phyloP scores from a whole-genome alignment of 2,113 vertebrate species.

The Heteronetta atricapilla region DNA sequence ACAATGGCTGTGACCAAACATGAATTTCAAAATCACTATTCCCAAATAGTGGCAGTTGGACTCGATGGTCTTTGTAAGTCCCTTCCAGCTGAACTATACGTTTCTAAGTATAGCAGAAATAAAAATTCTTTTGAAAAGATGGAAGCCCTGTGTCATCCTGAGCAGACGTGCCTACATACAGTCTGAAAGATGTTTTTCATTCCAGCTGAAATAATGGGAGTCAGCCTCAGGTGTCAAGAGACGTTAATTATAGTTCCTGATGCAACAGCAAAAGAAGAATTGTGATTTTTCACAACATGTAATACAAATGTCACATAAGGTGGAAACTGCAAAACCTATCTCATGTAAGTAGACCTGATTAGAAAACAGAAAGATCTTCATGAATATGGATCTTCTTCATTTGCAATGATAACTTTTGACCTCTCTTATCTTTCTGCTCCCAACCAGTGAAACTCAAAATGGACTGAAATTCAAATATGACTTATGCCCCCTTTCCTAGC shows the following conservation, averaged over 20 bases:
- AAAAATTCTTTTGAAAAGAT: not conserved
- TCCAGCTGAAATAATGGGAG: not conserved
- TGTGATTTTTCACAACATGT: not conserved
- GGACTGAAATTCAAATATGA: not conserved
- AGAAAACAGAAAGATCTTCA: not conserved
- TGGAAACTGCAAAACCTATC: not conserved
- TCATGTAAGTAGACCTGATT: not conserved
- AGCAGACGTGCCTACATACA: rapidly evolving
- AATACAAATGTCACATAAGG: not conserved
- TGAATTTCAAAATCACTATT: not conserved
- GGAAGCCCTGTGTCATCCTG: not conserved
- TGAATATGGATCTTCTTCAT: not conserved
- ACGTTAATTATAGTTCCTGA: not conserved
- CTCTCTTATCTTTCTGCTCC: not conserved
- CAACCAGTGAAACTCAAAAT: not conserved
- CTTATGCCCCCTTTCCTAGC: not conserved
- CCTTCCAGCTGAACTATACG: not conserved
- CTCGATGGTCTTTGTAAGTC: not conserved
- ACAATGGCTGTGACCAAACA: not conserved
- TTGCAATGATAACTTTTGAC: not conserved
- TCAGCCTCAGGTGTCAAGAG: not conserved
- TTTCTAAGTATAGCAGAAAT: not conserved
- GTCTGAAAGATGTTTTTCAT: not conserved
- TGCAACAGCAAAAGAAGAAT: not conserved
- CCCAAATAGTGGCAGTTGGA: not conserved